A percentile compares a stretch with the other conserved stretches of the same genome.
phyloP scores from a whole-genome alignment of 2,888 invertebrate species.

The Allygus modestus region DNA sequence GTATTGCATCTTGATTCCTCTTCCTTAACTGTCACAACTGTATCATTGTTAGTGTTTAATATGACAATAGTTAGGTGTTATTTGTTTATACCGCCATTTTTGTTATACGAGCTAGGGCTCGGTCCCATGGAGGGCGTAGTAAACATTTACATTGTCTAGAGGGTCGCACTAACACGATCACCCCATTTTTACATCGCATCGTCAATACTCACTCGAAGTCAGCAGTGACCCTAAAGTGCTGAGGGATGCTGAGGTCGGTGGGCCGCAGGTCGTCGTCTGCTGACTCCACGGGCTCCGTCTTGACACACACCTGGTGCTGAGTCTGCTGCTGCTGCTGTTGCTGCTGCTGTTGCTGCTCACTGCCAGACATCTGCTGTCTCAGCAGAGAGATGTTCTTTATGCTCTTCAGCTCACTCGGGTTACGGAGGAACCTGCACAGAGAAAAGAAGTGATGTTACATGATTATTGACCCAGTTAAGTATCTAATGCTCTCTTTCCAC shows the following conservation, averaged over 20 bases:
- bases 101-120: no score
- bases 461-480: neutral
- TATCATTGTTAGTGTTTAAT: no score
- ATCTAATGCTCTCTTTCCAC: neutral
- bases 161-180: no score
- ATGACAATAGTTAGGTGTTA: no score
- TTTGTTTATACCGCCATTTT: no score
- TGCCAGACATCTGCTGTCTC: conserved; percentile 83
- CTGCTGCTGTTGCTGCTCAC: conserved; percentile 70
- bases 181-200: no score
- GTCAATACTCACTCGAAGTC: conserved; percentile 54
- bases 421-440: conserved; percentile 88
- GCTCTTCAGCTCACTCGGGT: conserved; percentile 95
- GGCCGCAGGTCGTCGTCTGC: conserved; percentile 81
- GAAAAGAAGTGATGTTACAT: neutral
- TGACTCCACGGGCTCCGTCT: conserved; percentile 73
- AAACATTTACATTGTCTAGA: no score
- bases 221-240: conserved; percentile 56
- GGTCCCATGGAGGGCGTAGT: no score
- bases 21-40: no score
- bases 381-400: conserved; percentile 95
- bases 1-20: no score
- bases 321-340: conserved; percentile 70
- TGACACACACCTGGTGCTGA: conserved; percentile 61
- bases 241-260: conserved; percentile 82